Base-by-base conservation (phyloP, 1,140 invertebrate genomes). In the Metaphire vulgaris region DNA sequence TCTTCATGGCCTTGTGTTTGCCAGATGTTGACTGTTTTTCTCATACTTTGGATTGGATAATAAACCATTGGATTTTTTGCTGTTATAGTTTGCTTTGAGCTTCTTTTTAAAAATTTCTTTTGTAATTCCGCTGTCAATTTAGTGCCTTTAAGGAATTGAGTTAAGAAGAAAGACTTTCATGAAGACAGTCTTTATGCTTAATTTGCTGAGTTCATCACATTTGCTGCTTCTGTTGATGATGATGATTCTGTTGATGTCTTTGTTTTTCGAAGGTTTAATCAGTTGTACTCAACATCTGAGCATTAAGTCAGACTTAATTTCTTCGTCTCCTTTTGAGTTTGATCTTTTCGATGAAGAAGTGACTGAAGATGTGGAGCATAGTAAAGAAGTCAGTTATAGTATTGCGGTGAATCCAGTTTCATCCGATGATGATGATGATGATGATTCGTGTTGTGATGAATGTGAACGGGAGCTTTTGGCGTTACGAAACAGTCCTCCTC, bases 331-430 rank as follows among this genome's bases (percentile, higher is more conserved):
- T 0, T 29, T 76, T 30, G 28, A 73, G 16, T 28, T 41, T n/a
- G 41, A 6, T 34, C 28, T 64, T 1, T 41, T 73, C 2, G 72
- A 73, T 1, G 72, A 73, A 34, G 26, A 34, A 1, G 32, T 34
- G 16, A 64, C 41, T 64, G 29, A 65, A 0, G 33, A 41, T 76
- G 92, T 94, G 83, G 89, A 92, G 89, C 91, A 93, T 88, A 92
- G 92, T 81, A 81, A 81, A 14, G 33, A 65, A 1, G 64, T 69
- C 31, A 28, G 6, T 0, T 21, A 66, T 14, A 33, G 41, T 12
- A 34, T 32, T 16, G 72, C 56, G n/a, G 33, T 31, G 16, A 31
- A 34, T 26, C 28, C n/a, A 16, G 72, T 33, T 32, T 29, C 31
- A 26, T 72, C 29, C 29, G 75, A 72, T 26, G 30, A 72, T 28